Evolutionary conservation across 2,113 vertebrate species (phyloP).

Genomic region (Gnathonemus longibarbis): DNA sequence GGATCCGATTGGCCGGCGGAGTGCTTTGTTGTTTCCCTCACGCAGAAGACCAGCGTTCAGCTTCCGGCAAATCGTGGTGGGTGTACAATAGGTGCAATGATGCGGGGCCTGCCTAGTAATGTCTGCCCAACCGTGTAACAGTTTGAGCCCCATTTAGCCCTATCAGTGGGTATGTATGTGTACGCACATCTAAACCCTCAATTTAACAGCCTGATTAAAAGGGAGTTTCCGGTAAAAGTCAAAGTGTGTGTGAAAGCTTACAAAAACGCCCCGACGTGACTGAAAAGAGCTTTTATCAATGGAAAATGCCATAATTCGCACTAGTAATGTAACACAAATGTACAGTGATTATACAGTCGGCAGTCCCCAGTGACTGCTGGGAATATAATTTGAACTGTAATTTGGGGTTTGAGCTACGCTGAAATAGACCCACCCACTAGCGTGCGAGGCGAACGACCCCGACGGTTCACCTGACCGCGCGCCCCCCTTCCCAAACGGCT

Average conservation of each 20-base stretch:
- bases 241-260: neutral
- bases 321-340: neutral
- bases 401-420: neutral
- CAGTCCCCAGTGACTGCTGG: neutral
- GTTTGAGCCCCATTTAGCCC: neutral
- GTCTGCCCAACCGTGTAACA: neutral
- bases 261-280: neutral
- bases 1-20: neutral
- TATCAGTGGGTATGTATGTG: neutral
- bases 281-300: neutral
- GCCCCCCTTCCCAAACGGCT: neutral
- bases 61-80: neutral
- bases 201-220: conserved; percentile 2
- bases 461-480: neutral
- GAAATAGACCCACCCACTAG: neutral
- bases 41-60: neutral
- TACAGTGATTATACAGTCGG: neutral
- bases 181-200: neutral
- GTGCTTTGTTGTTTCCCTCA: conserved; percentile 3
- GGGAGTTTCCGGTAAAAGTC: neutral
- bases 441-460: neutral
- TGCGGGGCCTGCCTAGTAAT: neutral
- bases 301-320: neutral
- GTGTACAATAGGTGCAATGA: neutral
- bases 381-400: neutral